A percentile compares a stretch with the other conserved stretches of the same genome.
Conservation (phyloP, 2,113 vertebrate genomes). For the Struthio camelus region DNA sequence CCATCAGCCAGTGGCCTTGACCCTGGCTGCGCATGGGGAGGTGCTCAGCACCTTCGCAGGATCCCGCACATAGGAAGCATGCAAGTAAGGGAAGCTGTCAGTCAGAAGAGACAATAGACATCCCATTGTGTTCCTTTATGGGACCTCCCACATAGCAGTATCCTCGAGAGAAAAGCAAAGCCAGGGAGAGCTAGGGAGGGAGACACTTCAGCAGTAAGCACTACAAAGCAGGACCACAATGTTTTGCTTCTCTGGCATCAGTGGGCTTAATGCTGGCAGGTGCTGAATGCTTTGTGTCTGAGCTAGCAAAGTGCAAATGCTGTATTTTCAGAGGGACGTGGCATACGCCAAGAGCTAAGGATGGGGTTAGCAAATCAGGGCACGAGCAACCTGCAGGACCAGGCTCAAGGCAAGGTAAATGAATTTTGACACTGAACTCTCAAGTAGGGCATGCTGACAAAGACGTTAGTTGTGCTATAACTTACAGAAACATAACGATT, state of each 20-base stretch:
- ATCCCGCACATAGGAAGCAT: not conserved
- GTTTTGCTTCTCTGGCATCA: not conserved
- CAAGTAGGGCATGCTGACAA: not conserved
- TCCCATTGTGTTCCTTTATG: not conserved
- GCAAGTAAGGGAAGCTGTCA: not conserved
- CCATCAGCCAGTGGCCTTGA: not conserved
- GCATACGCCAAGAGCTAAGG: accelerated
- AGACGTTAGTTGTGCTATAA: accelerated
- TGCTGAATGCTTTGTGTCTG: not conserved
- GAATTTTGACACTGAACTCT: too few relatives aligned
- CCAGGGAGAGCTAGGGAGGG: not conserved
- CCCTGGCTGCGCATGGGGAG: not conserved
- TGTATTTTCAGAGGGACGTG: not conserved
- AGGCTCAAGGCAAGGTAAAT: not conserved
- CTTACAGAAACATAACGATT: accelerated
- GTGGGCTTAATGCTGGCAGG: not conserved
- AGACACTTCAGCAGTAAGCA: not conserved
- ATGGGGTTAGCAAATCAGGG: accelerated
- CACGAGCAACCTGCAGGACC: not conserved
- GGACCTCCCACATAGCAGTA: not conserved
- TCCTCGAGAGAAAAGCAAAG: not conserved
- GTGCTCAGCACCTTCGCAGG: not conserved
- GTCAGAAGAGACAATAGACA: not conserved
- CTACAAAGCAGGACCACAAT: not conserved
- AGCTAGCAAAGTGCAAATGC: too few relatives aligned